These are phyloP conservation scores for Leptinotarsa lineolata DNA, from an alignment of 1,140 invertebrate genomes.

Conservation along the genomic window DNA sequence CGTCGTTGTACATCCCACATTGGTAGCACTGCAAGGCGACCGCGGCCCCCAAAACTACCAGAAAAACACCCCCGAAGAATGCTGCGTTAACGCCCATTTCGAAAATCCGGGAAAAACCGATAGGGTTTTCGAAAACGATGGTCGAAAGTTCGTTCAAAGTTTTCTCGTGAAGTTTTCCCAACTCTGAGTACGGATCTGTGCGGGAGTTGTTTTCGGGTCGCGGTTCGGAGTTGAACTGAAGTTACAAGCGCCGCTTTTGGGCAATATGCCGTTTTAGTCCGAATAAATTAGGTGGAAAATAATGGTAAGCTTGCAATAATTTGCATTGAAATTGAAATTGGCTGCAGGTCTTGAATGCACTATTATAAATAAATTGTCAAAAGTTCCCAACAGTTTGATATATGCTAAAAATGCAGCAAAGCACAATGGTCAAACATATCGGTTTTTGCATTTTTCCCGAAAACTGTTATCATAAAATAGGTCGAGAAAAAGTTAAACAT, in stretches of 20 bases:
- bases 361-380: too few species aligned
- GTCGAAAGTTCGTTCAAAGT: background rate
- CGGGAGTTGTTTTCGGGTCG: slow-evolving; percentile 25
- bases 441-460: too few species aligned
- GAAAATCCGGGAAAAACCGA: background rate
- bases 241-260: background rate
- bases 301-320: too few species aligned
- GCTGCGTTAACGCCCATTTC: slow-evolving; percentile 10
- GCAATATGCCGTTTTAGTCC: background rate
- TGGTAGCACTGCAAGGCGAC: slow-evolving; percentile 71
- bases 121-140: background rate
- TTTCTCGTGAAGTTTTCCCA: background rate
- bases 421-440: too few species aligned
- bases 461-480: too few species aligned
- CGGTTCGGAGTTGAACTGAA: slow-evolving; percentile 28
- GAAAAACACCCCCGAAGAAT: slow-evolving; percentile 9
- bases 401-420: too few species aligned
- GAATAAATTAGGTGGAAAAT: too few species aligned
- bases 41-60: slow-evolving; percentile 19
- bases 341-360: too few species aligned
- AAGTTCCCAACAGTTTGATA: too few species aligned
- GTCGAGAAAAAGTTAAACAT: too few species aligned
- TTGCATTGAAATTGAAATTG: too few species aligned
- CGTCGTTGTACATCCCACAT: slow-evolving; percentile 80
- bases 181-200: slow-evolving; percentile 1